A percentile compares a stretch with the other conserved stretches of the same genome.
Evolutionary conservation across 2,888 invertebrate genomes (phyloP).

Genomic region (Lingula anatina): DNA sequence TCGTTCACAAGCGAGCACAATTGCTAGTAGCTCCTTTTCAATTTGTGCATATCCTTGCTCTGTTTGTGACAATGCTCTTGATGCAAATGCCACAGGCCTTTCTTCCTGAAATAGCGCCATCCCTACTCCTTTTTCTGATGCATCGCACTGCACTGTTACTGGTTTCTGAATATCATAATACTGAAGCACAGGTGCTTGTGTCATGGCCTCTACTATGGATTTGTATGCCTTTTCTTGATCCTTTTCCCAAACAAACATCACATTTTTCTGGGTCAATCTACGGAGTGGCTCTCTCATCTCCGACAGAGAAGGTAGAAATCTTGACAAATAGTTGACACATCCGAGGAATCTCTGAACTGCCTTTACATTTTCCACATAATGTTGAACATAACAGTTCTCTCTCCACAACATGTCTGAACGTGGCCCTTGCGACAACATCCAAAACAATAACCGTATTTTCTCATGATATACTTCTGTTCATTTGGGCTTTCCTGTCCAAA

Average conservation of each 20-base stretch:
- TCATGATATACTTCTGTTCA: too few relatives aligned
- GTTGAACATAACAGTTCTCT: constrained; percentile 9
- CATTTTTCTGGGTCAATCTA: constrained; percentile 6
- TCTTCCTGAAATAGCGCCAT: constrained; percentile 14
- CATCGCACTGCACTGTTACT: constrained; percentile 14
- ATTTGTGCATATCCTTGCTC: constrained; percentile 16
- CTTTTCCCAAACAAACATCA: constrained; percentile 5
- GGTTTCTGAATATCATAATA: constrained; percentile 11
- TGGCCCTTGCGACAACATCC: too few relatives aligned
- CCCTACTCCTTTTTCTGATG: constrained; percentile 9
- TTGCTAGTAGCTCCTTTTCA: constrained; percentile 17
- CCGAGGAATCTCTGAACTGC: constrained; percentile 12
- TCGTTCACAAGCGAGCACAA: constrained; percentile 11
- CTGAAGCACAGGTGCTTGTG: constrained; percentile 6
- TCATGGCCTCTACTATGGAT: constrained; percentile 6
- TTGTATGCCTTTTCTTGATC: constrained; percentile 12
- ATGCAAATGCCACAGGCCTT: constrained; percentile 16
- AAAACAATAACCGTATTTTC: too few relatives aligned
- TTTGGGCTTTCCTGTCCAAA: too few relatives aligned
- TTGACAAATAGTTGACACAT: constrained; percentile 11
- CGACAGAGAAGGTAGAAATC: constrained; percentile 11
- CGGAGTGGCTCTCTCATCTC: constrained; percentile 11
- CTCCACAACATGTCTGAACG: too few relatives aligned
- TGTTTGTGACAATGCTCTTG: constrained; percentile 9
- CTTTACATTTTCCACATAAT: constrained; percentile 7